Percentiles rank a stretch among this genome's conserved stretches.
Evolutionary conservation across 2,797 vertebrate genomes (phyloP).

Genomic region (Brachymystax lenok): DNA sequence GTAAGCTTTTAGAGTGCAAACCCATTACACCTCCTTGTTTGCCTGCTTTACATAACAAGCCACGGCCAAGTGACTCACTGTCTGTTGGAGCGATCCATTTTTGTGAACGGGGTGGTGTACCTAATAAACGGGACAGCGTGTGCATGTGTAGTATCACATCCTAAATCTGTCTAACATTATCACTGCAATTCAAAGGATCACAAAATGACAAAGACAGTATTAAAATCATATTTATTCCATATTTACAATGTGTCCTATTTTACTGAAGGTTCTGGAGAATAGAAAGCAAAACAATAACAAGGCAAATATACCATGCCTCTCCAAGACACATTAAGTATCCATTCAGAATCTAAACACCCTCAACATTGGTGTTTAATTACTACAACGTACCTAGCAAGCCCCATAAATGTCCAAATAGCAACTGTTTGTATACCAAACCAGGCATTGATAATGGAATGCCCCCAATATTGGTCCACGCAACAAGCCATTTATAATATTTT

Average conservation of each 20-base stretch:
- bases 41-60: too few species aligned
- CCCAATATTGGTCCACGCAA: slow-evolving; percentile 14
- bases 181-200: neutral
- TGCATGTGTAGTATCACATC: neutral
- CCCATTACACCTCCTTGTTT: too few species aligned
- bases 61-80: too few species aligned
- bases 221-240: slow-evolving; percentile 7
- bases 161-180: neutral
- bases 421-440: neutral
- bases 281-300: slow-evolving; percentile 15
- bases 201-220: neutral
- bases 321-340: slow-evolving; percentile 5
- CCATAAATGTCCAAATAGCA: neutral
- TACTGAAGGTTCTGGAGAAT: slow-evolving; percentile 20
- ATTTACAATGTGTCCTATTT: slow-evolving; percentile 14
- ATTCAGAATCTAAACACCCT: slow-evolving; percentile 3
- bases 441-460: slow-evolving; percentile 10
- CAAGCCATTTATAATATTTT: slow-evolving; percentile 4
- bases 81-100: too few species aligned
- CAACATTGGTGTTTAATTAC: slow-evolving; percentile 6
- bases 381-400: neutral
- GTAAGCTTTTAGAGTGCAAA: too few species aligned
- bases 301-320: slow-evolving; percentile 11
- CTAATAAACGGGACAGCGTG: too few species aligned
- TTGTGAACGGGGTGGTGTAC: too few species aligned